Base-by-base conservation (phyloP, 1,140 invertebrate species). In the Drosophila sulfurigaster region DNA sequence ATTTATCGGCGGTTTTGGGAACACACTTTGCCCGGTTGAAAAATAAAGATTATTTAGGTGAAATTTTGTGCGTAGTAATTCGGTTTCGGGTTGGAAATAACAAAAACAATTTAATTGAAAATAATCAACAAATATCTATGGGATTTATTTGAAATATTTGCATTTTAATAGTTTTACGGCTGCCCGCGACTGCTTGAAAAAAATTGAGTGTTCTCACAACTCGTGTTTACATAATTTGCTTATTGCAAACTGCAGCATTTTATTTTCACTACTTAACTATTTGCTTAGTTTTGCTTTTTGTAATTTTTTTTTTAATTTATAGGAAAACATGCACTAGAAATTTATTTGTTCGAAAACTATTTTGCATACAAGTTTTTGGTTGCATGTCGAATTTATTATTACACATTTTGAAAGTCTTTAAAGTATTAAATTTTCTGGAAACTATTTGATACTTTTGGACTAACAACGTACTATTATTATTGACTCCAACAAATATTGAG, bases 1-100 rank as follows among this genome's bases (percentile, higher is more conserved):
- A 89, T 85, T 88, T 83, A 86, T 89, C 81, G 85, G 85, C 85
- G 81, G 83, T 81, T 89, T 88, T 75, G 83, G 85, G 85, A 88
- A 88, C 83, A 88, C 82, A 86, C 73, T 72, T 88, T 89, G 69
- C 83, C 83, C 69, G 82, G 82, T 78, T 43, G 52, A 72, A 70
- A 75, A 49, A 46, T 10, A 43, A 64, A 59, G 56, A 67, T 38
- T 15, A 41, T 64, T 65, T 8, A 52, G 25, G 32, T 52, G 38
- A 15, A 79, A 86, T 70, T 68, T 87, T 86, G 82, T 86, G 79
- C 80, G 85, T 74, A 51, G 38, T 48, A 70, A 72, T 30, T 59
- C 11, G 13, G 11, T n/a, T 35, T 43, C 25, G 13, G 52, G 11
- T 11, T 35, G 43, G 25, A 45, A 60, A 51, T 20, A 59, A 43